Evolutionary conservation across 2,113 vertebrate genomes (phyloP).

Genomic region (Campylomormyrus numenius): DNA sequence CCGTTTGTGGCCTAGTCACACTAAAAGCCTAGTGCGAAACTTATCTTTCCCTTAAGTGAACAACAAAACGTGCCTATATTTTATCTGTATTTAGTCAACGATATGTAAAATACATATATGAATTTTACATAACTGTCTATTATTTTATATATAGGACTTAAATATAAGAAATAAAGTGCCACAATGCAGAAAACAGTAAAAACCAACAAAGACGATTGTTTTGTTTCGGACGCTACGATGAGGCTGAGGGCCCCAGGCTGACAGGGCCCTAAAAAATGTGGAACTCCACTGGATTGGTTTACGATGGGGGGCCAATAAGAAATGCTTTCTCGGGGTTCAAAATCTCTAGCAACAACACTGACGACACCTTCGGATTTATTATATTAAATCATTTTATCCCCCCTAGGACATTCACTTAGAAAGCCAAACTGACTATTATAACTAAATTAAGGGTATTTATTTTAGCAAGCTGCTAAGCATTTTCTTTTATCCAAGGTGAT

Average conservation of each 20-base stretch:
- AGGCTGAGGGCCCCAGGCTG: background rate
- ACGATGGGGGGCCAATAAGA: background rate
- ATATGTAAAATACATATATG: background rate
- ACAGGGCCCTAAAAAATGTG: background rate
- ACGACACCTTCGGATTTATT: background rate
- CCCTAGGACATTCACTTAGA: background rate
- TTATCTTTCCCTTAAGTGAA: background rate
- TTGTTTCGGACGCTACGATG: background rate
- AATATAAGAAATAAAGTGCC: background rate
- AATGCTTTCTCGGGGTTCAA: background rate
- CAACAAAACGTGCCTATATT: background rate
- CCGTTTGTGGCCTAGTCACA: background rate
- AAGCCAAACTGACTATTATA: background rate
- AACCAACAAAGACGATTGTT: background rate
- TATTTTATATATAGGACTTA: background rate
- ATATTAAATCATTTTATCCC: background rate
- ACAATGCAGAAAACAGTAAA: background rate
- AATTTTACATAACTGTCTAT: background rate
- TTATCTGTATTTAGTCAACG: background rate
- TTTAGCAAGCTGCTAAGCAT: background rate
- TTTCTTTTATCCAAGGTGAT: background rate
- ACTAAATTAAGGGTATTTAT: background rate
- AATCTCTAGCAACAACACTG: background rate
- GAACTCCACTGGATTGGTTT: background rate
- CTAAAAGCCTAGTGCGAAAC: background rate